These are phyloP conservation scores for Pangasianodon gigas DNA, from an alignment of 2,113 vertebrate species.

Conservation along the genomic window DNA sequence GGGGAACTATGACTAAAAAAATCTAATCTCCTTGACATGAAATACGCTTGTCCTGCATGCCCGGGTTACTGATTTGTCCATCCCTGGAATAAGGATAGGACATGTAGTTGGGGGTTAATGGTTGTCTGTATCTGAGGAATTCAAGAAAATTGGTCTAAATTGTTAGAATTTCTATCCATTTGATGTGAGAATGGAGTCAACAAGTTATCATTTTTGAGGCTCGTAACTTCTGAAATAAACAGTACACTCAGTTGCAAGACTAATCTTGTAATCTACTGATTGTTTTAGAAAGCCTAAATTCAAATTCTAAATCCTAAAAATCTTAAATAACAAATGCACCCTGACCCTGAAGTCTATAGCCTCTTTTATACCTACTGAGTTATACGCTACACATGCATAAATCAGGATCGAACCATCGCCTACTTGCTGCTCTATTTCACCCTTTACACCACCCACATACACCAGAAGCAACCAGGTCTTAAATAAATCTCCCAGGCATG, in stretches of 20 bases:
- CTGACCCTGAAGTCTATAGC: not conserved
- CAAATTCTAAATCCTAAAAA: not conserved
- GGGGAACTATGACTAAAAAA: not conserved
- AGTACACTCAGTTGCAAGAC: not conserved
- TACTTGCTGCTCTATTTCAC: constrained; percentile 33
- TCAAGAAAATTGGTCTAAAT: not conserved
- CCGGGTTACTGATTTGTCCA: not conserved
- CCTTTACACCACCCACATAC: constrained; percentile 34
- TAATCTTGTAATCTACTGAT: not conserved
- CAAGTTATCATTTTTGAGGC: not conserved
- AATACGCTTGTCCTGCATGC: not conserved
- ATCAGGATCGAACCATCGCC: constrained; percentile 41
- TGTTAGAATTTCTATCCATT: not conserved
- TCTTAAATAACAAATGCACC: not conserved
- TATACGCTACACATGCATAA: constrained; percentile 24
- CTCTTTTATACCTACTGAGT: not conserved
- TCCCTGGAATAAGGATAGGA: not conserved
- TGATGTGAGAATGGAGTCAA: not conserved
- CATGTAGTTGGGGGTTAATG: not conserved
- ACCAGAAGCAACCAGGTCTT: not conserved
- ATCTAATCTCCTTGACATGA: not conserved
- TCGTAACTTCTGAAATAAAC: not conserved
- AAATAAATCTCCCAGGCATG: constrained; percentile 25
- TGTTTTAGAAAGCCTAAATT: not conserved
- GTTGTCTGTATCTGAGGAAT: not conserved